Evolutionary conservation across 2,797 vertebrate genomes (phyloP).

Genomic region (Darevskia nairensis): DNA sequence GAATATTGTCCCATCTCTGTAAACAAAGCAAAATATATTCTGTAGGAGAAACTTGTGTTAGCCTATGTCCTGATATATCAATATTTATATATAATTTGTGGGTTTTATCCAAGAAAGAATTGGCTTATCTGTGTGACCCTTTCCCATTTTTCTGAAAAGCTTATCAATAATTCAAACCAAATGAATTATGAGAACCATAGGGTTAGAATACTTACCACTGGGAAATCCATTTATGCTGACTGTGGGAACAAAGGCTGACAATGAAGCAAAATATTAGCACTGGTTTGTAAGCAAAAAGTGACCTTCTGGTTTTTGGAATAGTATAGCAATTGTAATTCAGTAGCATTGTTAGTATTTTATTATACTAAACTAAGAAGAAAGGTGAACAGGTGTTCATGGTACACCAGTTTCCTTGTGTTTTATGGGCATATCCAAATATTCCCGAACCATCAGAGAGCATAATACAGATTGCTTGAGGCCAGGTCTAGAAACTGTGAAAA

Average conservation of each 20-base stretch:
- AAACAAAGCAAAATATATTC: background rate
- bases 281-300: slow-evolving; percentile 48
- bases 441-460: background rate
- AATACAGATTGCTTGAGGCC: background rate
- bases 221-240: slow-evolving; percentile 40
- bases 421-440: slow-evolving; percentile 35
- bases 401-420: slow-evolving; percentile 7
- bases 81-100: background rate
- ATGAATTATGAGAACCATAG: slow-evolving; percentile 37
- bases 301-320: slow-evolving; percentile 37
- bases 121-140: slow-evolving; percentile 32
- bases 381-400: slow-evolving; percentile 13
- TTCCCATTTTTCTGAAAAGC: slow-evolving; percentile 40
- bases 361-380: slow-evolving; percentile 10
- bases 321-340: slow-evolving; percentile 28
- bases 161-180: slow-evolving; percentile 53
- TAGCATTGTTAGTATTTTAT: background rate
- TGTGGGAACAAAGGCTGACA: slow-evolving; percentile 52
- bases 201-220: slow-evolving; percentile 50
- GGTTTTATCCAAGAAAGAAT: slow-evolving; percentile 24
- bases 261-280: slow-evolving; percentile 42
- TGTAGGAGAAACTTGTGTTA: slow-evolving; percentile 4
- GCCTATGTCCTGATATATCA: background rate
- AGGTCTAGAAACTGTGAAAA: background rate
- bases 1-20: background rate